Percentiles rank a stretch among this genome's conserved stretches.
These are phyloP conservation scores for Excalfactoria chinensis DNA, from an alignment of 2,113 vertebrate genomes.

Conservation along the genomic window DNA sequence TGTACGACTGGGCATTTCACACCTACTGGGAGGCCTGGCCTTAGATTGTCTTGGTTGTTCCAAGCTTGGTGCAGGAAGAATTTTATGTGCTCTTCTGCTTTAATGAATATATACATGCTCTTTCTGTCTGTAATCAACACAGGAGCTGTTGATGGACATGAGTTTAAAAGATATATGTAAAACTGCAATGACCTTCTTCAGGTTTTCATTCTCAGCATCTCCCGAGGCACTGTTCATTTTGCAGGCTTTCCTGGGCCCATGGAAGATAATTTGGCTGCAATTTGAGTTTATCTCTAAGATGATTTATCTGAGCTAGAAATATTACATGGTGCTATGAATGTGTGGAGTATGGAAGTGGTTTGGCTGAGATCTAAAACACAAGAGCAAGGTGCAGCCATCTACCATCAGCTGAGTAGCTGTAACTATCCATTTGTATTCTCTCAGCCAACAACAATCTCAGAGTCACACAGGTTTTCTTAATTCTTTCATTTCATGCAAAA, in stretches of 20 bases:
- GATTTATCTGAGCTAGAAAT: not conserved
- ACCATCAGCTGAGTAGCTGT: not conserved
- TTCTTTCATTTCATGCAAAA: not conserved
- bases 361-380: not conserved
- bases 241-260: not conserved
- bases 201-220: not conserved
- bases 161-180: not conserved
- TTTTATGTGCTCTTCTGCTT: not conserved
- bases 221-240: not conserved
- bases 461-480: not conserved
- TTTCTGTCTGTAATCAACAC: too few relatives aligned
- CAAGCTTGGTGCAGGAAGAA: not conserved
- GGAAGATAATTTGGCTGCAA: not conserved
- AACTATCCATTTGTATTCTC: too few relatives aligned
- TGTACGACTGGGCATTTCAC: not conserved
- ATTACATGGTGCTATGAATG: not conserved
- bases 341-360: constrained; percentile 47
- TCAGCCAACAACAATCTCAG: not conserved
- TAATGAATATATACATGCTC: not conserved
- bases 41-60: not conserved
- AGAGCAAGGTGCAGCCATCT: too few relatives aligned
- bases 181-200: not conserved
- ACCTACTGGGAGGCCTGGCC: not conserved
- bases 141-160: not conserved
- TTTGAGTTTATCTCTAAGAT: not conserved